phyloP scores from a whole-genome alignment of 1,140 invertebrate genomes.

The Eulimnadia texana region DNA sequence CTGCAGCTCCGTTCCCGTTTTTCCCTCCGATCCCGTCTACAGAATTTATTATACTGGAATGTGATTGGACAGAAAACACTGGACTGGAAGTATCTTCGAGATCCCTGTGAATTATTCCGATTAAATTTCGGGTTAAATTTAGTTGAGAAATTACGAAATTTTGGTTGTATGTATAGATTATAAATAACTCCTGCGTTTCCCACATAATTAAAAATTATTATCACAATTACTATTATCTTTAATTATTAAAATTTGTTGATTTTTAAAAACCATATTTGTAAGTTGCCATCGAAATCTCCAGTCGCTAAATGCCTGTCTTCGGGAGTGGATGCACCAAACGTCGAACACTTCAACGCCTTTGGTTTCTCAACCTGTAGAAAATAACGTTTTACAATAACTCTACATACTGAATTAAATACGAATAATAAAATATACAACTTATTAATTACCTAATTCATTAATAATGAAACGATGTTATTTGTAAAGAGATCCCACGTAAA shows the following conservation, averaged over 20 bases:
- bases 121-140: too few species aligned
- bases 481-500: too few species aligned
- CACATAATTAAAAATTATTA: too few species aligned
- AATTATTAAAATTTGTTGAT: background rate
- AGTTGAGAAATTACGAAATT: background rate
- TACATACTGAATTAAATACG: background rate
- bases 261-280: conserved; percentile 56
- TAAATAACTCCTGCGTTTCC: too few species aligned
- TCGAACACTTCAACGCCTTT: conserved; percentile 79
- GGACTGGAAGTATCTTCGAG: conserved; percentile 54
- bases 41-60: conserved; percentile 75
- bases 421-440: background rate
- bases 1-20: conserved; percentile 73
- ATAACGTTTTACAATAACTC: conserved; percentile 11
- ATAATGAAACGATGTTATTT: too few species aligned
- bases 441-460: too few species aligned
- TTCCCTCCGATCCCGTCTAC: conserved; percentile 86
- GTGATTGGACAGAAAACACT: conserved; percentile 67
- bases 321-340: conserved; percentile 71
- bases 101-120: too few species aligned
- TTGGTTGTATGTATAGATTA: too few species aligned
- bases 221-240: too few species aligned
- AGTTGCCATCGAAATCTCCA: conserved; percentile 75
- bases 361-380: conserved; percentile 47
- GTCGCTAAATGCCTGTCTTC: conserved; percentile 68